Conservation (phyloP, 2,797 vertebrate species). For the Potorous gilbertii region DNA sequence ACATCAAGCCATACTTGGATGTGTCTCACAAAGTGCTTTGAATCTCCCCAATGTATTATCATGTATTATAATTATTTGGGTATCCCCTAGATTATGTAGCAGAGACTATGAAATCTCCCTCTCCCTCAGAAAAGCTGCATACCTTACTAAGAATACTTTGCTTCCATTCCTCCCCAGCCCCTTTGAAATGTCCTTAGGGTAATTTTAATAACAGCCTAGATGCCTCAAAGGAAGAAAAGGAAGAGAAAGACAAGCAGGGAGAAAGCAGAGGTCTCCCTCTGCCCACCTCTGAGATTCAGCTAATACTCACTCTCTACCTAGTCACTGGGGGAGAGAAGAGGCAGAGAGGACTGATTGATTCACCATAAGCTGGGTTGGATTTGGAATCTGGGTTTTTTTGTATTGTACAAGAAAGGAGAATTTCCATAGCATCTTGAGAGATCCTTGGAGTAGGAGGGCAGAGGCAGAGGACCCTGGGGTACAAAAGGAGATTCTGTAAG, state of each 20-base stretch:
- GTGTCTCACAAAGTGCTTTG: neutral
- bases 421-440: neutral
- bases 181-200: neutral
- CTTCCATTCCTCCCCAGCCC: neutral
- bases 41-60: neutral
- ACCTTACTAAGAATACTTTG: neutral
- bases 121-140: neutral
- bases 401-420: neutral
- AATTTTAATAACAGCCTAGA: neutral
- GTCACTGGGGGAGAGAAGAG: neutral
- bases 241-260: neutral
- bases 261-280: neutral
- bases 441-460: neutral
- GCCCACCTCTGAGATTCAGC: neutral
- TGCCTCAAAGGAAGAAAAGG: neutral
- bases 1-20: neutral
- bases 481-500: neutral
- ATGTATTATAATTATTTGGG: neutral
- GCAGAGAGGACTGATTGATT: neutral
- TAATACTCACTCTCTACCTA: neutral
- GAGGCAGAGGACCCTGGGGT: neutral
- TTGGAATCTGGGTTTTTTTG: neutral
- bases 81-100: neutral
- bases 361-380: neutral
- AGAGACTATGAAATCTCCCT: neutral